Evolutionary conservation across 2,888 invertebrate species (phyloP).

Genomic region (Euzophera pinguis): DNA sequence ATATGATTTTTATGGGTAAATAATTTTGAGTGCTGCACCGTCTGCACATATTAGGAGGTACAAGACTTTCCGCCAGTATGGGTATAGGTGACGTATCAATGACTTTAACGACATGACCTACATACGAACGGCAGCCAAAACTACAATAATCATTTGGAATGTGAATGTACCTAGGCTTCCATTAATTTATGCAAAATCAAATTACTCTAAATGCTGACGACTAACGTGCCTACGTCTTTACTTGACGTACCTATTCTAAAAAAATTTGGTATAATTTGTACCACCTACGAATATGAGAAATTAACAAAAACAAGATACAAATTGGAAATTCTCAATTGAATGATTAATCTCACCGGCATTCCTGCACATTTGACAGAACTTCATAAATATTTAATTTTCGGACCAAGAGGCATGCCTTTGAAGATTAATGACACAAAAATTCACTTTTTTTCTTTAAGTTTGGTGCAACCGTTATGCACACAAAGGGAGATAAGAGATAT

Average conservation of each 20-base stretch:
- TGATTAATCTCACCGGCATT: slow-evolving; percentile 40
- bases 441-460: slow-evolving; percentile 37
- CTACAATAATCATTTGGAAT: no score
- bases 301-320: slow-evolving; percentile 24
- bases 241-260: no score
- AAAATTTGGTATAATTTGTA: not conserved
- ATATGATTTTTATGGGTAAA: not conserved
- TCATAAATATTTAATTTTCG: slow-evolving; percentile 33
- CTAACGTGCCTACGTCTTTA: no score
- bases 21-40: not conserved
- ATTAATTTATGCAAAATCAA: no score
- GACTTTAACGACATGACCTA: no score
- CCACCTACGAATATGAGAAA: slow-evolving; percentile 16
- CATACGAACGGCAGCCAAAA: no score
- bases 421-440: slow-evolving; percentile 53
- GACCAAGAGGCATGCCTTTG: slow-evolving; percentile 32
- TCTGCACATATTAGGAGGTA: no score
- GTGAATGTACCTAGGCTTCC: no score
- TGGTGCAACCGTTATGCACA: slow-evolving; percentile 52
- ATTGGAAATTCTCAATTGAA: slow-evolving; percentile 19
- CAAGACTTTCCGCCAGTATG: no score
- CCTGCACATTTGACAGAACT: slow-evolving; percentile 32
- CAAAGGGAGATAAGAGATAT: slow-evolving; percentile 61
- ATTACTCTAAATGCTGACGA: no score
- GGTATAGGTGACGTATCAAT: no score